Percentiles rank a stretch among this genome's conserved stretches.
These are phyloP conservation scores for Xestoiulus laeticollis DNA, from an alignment of 2,888 invertebrate species.

Conservation along the genomic window DNA sequence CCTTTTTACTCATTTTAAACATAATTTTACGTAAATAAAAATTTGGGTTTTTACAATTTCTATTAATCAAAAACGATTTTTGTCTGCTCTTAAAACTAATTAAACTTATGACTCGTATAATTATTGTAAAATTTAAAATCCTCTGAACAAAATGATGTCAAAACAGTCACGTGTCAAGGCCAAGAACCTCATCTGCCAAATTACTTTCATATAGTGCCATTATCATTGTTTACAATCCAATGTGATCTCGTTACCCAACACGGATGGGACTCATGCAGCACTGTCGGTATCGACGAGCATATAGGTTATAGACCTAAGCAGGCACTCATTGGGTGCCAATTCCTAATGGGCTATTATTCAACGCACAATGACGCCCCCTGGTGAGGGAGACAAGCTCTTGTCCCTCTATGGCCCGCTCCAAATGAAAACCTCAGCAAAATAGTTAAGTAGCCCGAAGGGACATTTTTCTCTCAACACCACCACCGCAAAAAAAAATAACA, in stretches of 20 bases:
- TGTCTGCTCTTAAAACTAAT: no score
- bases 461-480: constrained; percentile 26
- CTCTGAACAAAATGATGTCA: no score
- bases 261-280: background rate
- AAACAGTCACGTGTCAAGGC: background rate
- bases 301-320: constrained; percentile 26
- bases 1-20: no score
- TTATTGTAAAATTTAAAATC: no score
- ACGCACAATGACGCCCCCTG: background rate
- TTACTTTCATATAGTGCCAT: background rate
- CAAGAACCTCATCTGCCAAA: constrained; percentile 2
- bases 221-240: background rate
- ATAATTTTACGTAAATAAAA: no score
- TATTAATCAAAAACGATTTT: no score
- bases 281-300: background rate
- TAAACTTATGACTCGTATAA: no score
- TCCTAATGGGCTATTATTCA: constrained; percentile 19
- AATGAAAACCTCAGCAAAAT: background rate
- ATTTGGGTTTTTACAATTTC: no score
- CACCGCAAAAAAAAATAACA: constrained; percentile 9
- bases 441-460: constrained; percentile 18
- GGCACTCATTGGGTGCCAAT: constrained; percentile 18
- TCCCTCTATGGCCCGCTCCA: background rate
- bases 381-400: background rate
- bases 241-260: background rate